Conservation (phyloP, 2,797 vertebrate species). For the Ptychadena robeensis region DNA sequence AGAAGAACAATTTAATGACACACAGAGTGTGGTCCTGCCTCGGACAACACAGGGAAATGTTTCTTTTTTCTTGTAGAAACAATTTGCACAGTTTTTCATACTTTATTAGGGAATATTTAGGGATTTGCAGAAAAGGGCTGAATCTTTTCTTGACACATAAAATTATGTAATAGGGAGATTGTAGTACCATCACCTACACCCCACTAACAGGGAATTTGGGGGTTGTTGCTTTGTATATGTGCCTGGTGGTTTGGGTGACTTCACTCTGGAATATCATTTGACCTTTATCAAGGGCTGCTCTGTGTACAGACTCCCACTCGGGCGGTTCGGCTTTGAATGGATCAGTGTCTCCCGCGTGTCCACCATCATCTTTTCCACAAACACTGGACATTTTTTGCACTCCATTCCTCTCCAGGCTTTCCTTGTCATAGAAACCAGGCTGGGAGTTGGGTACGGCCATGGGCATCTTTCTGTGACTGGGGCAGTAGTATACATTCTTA, state of each 20-base stretch:
- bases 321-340: background rate
- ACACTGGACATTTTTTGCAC: background rate
- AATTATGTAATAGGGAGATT: background rate
- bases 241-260: background rate
- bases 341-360: background rate
- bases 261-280: background rate
- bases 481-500: no score
- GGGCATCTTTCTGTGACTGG: no score
- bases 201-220: no score
- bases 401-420: no score
- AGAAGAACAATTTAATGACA: background rate
- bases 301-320: no score
- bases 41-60: background rate
- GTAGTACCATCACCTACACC: no score
- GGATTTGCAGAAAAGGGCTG: conserved; percentile 14
- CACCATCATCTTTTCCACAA: background rate
- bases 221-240: no score
- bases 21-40: background rate
- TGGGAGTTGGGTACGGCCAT: no score
- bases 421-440: no score
- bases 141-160: background rate
- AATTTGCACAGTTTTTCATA: background rate
- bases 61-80: background rate
- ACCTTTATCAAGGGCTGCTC: background rate
- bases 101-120: background rate